phyloP scores from a whole-genome alignment of 2,797 vertebrate species.

The Pangasius sanitwongsei region DNA sequence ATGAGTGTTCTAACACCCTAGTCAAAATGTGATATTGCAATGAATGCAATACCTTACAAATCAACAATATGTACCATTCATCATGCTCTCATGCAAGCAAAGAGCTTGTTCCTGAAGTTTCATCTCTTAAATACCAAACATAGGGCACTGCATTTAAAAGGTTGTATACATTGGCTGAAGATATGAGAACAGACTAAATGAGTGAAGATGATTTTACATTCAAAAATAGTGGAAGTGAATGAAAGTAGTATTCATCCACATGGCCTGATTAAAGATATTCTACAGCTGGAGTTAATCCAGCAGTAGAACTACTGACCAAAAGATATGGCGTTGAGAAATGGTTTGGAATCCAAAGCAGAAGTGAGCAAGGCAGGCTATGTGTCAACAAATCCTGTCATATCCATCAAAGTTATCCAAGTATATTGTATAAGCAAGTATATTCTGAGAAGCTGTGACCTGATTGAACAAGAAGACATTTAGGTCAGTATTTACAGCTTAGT shows the following conservation, averaged over 20 bases:
- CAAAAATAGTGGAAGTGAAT: not conserved
- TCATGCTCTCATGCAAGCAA: not conserved
- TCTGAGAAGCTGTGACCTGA: not conserved
- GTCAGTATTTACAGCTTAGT: not conserved
- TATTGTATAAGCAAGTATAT: too few relatives aligned
- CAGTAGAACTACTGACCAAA: not conserved
- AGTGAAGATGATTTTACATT: not conserved
- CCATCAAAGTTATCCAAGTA: not conserved
- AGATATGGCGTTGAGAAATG: not conserved
- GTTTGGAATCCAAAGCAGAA: not conserved
- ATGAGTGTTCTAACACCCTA: not conserved
- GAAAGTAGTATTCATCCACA: not conserved
- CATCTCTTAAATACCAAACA: not conserved
- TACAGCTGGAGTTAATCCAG: not conserved
- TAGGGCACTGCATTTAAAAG: not conserved
- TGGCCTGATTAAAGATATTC: not conserved
- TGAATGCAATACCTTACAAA: not conserved
- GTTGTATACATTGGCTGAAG: not conserved
- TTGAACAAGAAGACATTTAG: conserved; percentile 5
- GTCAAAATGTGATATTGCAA: not conserved
- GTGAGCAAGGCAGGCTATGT: not conserved
- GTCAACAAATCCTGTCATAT: not conserved
- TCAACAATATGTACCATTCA: not conserved
- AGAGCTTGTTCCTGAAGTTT: not conserved
- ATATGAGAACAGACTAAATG: not conserved